phyloP scores from a whole-genome alignment of 1,140 invertebrate species.

The Drosophila aff. region DNA sequence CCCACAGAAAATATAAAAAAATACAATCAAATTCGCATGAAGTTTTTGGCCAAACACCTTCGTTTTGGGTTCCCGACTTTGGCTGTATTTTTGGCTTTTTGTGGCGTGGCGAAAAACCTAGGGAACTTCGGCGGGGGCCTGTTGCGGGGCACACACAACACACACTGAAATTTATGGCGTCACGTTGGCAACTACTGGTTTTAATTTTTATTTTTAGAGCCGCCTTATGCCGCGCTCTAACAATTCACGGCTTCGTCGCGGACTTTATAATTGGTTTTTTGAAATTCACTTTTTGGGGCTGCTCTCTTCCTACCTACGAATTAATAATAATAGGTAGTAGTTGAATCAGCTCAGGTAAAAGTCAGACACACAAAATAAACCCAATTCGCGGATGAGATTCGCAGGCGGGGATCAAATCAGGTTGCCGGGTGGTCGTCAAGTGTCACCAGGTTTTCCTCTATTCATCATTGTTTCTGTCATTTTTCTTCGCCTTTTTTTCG shows the following conservation, averaged over 20 bases:
- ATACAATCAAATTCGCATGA: conserved; percentile 37
- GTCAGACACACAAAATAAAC: background rate
- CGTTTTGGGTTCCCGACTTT: conserved; percentile 41
- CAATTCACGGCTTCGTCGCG: conserved; percentile 41
- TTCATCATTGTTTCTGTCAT: conserved; percentile 57
- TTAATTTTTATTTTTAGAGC: conserved; percentile 58
- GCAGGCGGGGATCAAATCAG: conserved; percentile 32
- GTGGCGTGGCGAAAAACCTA: conserved; percentile 29
- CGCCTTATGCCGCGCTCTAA: conserved; percentile 44
- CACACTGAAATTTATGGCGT: conserved; percentile 59
- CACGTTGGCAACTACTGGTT: conserved; percentile 69
- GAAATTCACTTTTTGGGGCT: conserved; percentile 42
- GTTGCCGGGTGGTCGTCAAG: conserved; percentile 57
- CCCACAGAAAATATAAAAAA: conserved; percentile 2
- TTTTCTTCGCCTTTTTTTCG: conserved; percentile 50
- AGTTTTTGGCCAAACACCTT: conserved; percentile 40
- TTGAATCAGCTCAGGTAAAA: conserved; percentile 36
- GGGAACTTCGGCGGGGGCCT: background rate
- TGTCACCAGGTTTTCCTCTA: conserved; percentile 37
- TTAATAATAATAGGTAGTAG: conserved; percentile 8
- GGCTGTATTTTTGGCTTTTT: conserved; percentile 33
- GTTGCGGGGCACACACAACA: background rate
- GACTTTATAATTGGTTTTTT: conserved; percentile 44
- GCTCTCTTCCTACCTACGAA: conserved; percentile 15
- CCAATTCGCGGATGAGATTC: conserved; percentile 23